These are phyloP conservation scores for Pionites leucogaster DNA, from an alignment of 2,113 vertebrate genomes.

Conservation along the genomic window DNA sequence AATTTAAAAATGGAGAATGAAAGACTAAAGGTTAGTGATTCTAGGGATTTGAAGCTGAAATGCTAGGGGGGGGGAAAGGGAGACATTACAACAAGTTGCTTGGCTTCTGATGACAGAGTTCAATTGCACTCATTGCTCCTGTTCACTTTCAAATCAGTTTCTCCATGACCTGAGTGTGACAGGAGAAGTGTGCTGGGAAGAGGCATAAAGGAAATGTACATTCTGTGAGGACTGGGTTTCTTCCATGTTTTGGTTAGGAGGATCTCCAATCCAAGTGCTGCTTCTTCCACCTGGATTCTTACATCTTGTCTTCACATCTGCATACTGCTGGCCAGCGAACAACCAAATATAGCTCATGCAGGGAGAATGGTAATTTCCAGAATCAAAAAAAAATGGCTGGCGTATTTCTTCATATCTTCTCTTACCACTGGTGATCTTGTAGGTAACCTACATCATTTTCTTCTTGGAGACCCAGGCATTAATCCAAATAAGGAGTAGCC, in stretches of 20 bases:
- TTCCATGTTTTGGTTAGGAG: background rate
- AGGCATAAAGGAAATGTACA: background rate
- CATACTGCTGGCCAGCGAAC: background rate
- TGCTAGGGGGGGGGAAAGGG: background rate
- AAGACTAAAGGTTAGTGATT: slow-evolving; percentile 81
- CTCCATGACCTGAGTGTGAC: background rate
- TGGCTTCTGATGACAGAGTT: background rate
- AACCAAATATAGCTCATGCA: background rate
- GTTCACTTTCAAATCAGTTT: background rate
- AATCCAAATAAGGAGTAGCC: background rate
- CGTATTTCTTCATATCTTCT: background rate
- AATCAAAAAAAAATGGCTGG: background rate
- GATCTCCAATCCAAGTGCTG: background rate
- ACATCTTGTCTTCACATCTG: background rate
- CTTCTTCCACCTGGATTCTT: background rate
- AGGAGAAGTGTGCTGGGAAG: background rate
- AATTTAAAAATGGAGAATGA: slow-evolving; percentile 84
- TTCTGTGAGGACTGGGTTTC: background rate
- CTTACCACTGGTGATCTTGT: background rate
- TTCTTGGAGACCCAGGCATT: background rate
- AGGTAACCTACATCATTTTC: background rate
- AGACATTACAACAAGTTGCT: background rate
- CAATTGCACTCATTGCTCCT: background rate
- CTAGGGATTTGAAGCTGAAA: background rate
- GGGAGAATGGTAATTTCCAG: background rate